phyloP scores from a whole-genome alignment of 2,797 vertebrate genomes.

The Micrastur ruficollis region DNA sequence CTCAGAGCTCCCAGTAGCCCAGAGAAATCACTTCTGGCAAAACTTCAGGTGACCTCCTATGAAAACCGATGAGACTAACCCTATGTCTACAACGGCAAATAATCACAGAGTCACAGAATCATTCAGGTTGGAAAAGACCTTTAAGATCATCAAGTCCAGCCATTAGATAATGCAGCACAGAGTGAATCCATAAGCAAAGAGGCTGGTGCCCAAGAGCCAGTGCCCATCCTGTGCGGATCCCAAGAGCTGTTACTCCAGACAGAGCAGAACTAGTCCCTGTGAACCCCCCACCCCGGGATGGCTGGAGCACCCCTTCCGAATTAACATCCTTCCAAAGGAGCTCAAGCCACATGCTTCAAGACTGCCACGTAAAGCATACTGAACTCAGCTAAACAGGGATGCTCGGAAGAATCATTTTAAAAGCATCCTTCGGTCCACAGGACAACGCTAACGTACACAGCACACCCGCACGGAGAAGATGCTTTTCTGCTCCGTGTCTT shows the following conservation, averaged over 20 bases:
- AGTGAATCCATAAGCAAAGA: not conserved
- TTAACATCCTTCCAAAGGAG: not conserved
- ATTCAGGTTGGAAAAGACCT: too few species aligned
- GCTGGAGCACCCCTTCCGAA: not conserved
- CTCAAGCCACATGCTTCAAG: not conserved
- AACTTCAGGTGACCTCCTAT: not conserved
- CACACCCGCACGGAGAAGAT: too few species aligned
- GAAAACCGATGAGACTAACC: not conserved
- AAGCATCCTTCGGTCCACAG: not conserved
- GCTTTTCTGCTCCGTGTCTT: not conserved
- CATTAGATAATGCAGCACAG: too few species aligned
- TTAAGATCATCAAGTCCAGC: too few species aligned
- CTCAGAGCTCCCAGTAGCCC: not conserved
- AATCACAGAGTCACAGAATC: too few species aligned
- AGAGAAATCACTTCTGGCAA: not conserved
- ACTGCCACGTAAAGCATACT: not conserved
- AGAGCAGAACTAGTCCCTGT: not conserved
- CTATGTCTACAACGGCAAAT: rapidly evolving
- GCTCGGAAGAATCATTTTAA: not conserved
- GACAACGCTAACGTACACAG: not conserved
- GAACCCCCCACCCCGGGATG: rapidly evolving
- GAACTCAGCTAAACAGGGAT: not conserved
- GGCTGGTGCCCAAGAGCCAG: not conserved
- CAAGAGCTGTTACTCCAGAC: not conserved
- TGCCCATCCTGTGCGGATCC: too few species aligned